Conservation (phyloP, 2,113 vertebrate species). For the Petrocephalus zakoni region DNA sequence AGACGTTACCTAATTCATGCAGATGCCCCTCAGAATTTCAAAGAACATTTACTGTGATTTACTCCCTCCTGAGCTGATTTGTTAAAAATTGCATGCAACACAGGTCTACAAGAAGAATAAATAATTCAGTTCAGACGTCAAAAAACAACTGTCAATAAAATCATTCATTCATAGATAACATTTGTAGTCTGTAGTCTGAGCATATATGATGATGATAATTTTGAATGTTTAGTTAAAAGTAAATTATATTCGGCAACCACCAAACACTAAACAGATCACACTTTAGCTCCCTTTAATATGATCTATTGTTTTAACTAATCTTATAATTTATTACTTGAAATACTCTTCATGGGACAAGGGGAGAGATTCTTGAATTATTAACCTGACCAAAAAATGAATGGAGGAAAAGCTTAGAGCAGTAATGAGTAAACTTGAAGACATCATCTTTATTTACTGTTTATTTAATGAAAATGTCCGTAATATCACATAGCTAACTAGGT, state of each 20-base stretch:
- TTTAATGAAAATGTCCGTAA: neutral
- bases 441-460: neutral
- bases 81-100: neutral
- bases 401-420: neutral
- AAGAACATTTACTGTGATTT: neutral
- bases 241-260: neutral
- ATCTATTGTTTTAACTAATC: neutral
- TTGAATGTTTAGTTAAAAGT: neutral
- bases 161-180: neutral
- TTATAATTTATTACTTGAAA: neutral
- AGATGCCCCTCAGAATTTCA: neutral
- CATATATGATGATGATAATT: neutral
- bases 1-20: conserved; percentile 15
- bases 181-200: neutral
- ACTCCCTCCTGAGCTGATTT: neutral
- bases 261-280: neutral
- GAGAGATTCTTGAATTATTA: neutral
- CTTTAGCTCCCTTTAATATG: neutral
- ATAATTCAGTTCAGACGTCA: neutral
- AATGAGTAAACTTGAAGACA: neutral
- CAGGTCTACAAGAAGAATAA: neutral
- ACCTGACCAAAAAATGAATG: neutral
- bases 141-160: neutral
- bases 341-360: neutral
- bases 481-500: conserved; percentile 20